phyloP scores from a whole-genome alignment of 2,797 vertebrate species.

The Channallabes apus region DNA sequence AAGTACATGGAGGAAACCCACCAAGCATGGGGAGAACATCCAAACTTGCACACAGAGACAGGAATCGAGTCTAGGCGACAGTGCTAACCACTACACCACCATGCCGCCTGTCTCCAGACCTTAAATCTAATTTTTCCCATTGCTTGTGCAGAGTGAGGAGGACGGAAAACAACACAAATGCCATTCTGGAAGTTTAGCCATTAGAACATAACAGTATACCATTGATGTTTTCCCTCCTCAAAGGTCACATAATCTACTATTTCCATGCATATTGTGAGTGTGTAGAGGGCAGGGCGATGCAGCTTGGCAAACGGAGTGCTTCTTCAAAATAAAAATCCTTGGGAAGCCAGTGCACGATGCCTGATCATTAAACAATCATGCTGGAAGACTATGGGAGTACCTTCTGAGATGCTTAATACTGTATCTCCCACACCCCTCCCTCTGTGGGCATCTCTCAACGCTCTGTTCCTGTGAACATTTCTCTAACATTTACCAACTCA shows the following conservation, averaged over 20 bases:
- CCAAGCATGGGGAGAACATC: too few relatives aligned
- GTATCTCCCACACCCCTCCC: constrained; percentile 7
- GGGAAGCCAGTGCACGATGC: background rate
- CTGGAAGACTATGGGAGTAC: background rate
- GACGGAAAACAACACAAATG: background rate
- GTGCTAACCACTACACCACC: too few relatives aligned
- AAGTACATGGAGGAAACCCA: too few relatives aligned
- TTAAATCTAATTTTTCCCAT: constrained; percentile 29
- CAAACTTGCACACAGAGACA: too few relatives aligned
- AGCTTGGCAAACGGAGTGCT: background rate
- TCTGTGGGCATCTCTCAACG: constrained; percentile 36
- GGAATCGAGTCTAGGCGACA: too few relatives aligned
- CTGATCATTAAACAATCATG: constrained; percentile 23
- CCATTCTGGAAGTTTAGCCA: background rate
- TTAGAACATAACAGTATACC: background rate
- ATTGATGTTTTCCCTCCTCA: background rate
- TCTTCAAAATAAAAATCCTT: constrained; percentile 13
- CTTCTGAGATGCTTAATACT: background rate
- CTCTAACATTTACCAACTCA: background rate
- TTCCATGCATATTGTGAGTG: background rate
- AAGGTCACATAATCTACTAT: background rate
- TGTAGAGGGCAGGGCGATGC: background rate
- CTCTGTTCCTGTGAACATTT: background rate
- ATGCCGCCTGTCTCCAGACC: background rate
- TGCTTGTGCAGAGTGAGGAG: constrained; percentile 15